A percentile compares a stretch with the other conserved stretches of the same genome.
Conservation (phyloP, 2,888 invertebrate species). For the Idaea biselata region DNA sequence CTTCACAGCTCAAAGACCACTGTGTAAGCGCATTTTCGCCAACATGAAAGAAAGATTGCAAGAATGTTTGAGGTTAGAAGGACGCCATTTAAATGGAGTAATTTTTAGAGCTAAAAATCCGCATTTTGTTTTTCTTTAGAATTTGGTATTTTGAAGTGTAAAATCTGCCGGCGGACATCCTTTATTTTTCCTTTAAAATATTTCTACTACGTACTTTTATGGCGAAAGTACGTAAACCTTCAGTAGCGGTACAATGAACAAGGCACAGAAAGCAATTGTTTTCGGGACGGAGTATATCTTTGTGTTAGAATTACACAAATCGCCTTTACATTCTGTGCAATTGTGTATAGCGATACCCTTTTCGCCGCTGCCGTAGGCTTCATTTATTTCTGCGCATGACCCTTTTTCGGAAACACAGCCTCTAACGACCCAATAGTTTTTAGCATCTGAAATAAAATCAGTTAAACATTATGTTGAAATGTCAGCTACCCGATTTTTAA, state of each 20-base stretch:
- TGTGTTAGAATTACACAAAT: conserved; percentile 48
- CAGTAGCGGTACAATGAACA: conserved; percentile 51
- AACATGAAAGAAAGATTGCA: no score
- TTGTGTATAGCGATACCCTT: conserved; percentile 42
- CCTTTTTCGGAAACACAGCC: conserved; percentile 63
- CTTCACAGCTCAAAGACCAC: no score
- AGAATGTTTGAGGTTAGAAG: no score
- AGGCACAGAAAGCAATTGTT: conserved; percentile 42
- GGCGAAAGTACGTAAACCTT: conserved; percentile 48
- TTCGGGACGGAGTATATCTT: conserved; percentile 44
- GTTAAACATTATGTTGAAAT: neutral
- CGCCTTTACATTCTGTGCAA: conserved; percentile 59
- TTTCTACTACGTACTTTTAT: neutral
- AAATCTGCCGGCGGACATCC: no score
- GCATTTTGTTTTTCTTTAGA: no score
- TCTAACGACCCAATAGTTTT: conserved; percentile 46
- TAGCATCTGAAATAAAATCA: neutral
- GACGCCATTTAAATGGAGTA: no score
- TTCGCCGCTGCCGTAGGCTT: conserved; percentile 32
- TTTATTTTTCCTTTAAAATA: no score
- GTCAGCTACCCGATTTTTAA: no score
- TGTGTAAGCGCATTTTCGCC: no score
- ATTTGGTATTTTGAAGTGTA: no score
- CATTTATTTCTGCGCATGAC: conserved; percentile 52
- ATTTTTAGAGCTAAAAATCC: no score